These are phyloP conservation scores for Urophycis tenuis DNA, from an alignment of 2,797 vertebrate species.

Conservation along the genomic window DNA sequence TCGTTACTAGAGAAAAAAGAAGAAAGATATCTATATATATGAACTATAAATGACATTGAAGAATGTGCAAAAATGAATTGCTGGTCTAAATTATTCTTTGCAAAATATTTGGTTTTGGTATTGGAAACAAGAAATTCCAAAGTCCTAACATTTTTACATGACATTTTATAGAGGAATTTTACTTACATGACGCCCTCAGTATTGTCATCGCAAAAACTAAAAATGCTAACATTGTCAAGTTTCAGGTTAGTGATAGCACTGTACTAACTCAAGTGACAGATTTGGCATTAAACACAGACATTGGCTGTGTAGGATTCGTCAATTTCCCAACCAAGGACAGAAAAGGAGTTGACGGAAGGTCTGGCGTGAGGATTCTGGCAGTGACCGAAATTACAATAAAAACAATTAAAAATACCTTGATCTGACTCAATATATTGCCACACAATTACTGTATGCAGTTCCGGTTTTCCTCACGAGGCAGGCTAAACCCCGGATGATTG, in stretches of 20 bases:
- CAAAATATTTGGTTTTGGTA: background rate
- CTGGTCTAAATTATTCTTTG: background rate
- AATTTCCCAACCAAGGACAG: no score
- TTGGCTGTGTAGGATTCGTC: no score
- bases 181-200: background rate
- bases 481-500: no score
- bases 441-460: no score
- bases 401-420: no score
- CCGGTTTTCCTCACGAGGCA: no score
- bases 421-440: no score
- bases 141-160: background rate
- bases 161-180: background rate
- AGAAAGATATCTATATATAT: no score
- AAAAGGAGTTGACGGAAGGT: no score
- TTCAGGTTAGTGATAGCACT: background rate
- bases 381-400: no score
- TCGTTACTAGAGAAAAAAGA: background rate
- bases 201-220: background rate
- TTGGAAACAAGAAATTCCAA: background rate
- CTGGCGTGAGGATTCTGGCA: no score
- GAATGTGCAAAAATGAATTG: background rate
- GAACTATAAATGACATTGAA: background rate
- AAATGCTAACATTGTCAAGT: background rate
- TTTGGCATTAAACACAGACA: background rate
- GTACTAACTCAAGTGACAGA: background rate